Percentiles rank a stretch among this genome's conserved stretches.
Conservation (phyloP, 2,797 vertebrate genomes). For the Intellagama lesueurii region DNA sequence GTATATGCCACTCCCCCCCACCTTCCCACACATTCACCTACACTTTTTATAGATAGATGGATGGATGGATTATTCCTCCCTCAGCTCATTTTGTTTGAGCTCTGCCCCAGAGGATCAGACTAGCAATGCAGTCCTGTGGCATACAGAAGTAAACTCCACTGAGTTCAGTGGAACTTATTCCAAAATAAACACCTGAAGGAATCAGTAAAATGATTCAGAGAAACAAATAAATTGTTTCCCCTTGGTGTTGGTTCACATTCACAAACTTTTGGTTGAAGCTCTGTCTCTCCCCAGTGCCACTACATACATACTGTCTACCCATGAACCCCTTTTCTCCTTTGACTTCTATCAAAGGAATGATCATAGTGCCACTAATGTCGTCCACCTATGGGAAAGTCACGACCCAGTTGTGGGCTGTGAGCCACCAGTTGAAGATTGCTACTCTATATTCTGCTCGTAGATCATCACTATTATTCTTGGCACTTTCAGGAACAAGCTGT, state of each 20-base stretch:
- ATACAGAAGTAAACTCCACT: not conserved
- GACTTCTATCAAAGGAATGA: not conserved
- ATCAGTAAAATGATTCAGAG: not conserved
- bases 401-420: not conserved
- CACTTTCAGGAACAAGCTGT: constrained; percentile 15
- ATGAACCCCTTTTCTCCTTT: not conserved
- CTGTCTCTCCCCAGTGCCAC: not conserved
- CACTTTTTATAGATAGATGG: not conserved
- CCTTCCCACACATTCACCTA: not conserved
- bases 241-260: not conserved
- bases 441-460: not conserved
- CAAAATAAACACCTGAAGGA: not conserved
- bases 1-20: not conserved
- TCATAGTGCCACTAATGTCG: not conserved
- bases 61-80: not conserved
- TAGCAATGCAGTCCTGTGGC: not conserved
- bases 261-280: not conserved
- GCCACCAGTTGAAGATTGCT: not conserved
- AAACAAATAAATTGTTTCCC: not conserved
- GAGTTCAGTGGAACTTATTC: not conserved
- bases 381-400: not conserved
- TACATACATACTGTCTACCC: not conserved
- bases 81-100: not conserved
- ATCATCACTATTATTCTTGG: constrained; percentile 3
- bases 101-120: not conserved